Base-by-base conservation (phyloP, 2,888 invertebrate species). In the Itoplectis maculator region DNA sequence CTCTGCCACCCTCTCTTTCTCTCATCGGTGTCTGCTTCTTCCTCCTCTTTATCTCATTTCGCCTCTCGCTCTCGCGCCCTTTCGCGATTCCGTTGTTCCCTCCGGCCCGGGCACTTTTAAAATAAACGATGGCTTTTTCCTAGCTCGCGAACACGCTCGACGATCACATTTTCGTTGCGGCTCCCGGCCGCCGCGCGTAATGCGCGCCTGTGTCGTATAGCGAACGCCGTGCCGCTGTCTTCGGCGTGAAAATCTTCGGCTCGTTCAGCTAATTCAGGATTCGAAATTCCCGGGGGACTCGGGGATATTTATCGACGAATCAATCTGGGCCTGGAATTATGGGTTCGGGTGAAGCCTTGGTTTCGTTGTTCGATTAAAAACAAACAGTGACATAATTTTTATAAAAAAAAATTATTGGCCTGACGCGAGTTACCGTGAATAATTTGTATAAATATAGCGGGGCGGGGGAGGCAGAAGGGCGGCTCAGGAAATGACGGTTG, bases 71-170 rank as follows among this genome's bases (percentile, higher is more conserved):
- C 6, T n/a, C 45, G 15, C 54, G 20, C 69, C 15, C 47, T 61
- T 20, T 40, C 78, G 61, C 81, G 63, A 63, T 73, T 68, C 51
- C 72, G 42, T 56, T 56, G 72, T 79, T 77, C 65, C 69, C 65
- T 69, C 54, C 65, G 51, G 73, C 75, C 66, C 29, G 61, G 81
- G 74, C 76, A 81, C 81, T 85, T 84, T 84, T 84, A 68, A 79
- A 82, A 86, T 84, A 84, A 86, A 84, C 83, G 86, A 84, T 81
- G 75, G 72, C 77, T 83, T 79, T 79, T 81, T 74, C 70, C 20
- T 66, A n/a, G 45, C 56, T 47, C 59, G n/a, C n/a, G 35, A 56
- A 73, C 54, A 69, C 61, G 37, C 47, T 61, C 76, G 56, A 18
- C 61, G 40, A 40, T 40, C 37, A 15, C 61, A 15, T 61, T 61